These are phyloP conservation scores for Misgurnus mizolepis DNA, from an alignment of 2,113 vertebrate genomes.

Conservation along the genomic window DNA sequence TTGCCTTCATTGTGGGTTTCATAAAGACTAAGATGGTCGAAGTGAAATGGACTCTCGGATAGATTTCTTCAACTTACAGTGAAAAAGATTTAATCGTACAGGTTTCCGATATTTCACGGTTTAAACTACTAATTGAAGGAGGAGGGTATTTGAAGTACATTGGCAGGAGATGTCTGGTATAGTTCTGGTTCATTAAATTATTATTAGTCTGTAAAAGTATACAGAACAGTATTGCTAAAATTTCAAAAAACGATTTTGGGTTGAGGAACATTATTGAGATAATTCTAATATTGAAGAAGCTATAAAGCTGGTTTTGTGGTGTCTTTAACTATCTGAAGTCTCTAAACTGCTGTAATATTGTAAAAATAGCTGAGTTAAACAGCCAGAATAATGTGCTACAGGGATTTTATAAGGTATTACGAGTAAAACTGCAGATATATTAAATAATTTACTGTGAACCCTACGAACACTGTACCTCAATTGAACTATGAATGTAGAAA, in stretches of 20 bases:
- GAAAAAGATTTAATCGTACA: background rate
- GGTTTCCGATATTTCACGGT: background rate
- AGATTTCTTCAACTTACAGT: background rate
- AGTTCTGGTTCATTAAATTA: background rate
- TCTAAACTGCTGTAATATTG: constrained; percentile 16
- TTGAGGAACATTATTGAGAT: background rate
- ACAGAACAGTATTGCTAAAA: background rate
- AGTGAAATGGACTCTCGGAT: background rate
- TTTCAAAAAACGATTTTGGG: background rate
- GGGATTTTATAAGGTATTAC: background rate
- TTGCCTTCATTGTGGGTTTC: background rate
- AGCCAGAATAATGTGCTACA: background rate
- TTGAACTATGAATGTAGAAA: background rate
- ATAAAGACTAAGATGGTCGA: background rate
- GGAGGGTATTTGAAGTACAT: background rate
- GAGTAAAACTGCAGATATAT: constrained; percentile 3
- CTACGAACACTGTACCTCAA: constrained; percentile 18
- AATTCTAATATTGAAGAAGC: background rate
- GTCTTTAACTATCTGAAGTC: background rate
- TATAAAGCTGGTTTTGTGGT: background rate
- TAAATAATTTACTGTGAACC: constrained; percentile 20
- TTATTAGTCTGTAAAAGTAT: background rate
- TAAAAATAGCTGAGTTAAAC: background rate
- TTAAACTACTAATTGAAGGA: constrained; percentile 7
- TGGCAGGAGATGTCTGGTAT: background rate